Evolutionary conservation across 2,888 invertebrate species (phyloP), one percentile per base, ranked within the genome.

Genomic region (Dyspetes luteomarginatus): DNA sequence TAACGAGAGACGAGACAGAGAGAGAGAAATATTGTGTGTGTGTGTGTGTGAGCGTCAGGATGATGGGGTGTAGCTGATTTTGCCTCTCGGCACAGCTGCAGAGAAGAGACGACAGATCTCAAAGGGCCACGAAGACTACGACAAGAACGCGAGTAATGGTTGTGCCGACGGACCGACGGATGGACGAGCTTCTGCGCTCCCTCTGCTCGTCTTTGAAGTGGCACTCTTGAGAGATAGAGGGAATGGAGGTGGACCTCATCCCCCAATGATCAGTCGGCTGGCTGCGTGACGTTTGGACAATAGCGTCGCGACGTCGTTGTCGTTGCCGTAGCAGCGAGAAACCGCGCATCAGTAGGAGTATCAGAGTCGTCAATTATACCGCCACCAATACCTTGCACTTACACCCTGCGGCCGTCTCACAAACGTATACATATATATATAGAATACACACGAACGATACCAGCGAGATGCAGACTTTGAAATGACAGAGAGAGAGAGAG

Each of bases 221-320:
- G 69, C 64, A 76, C 73, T 81, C 76, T 68, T 68, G 73, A 50
- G 69, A 52, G 56, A 56, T 15, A 56, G 28, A 28, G 26, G n/a
- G 28, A 28, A 3, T n/a, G 28, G 56, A 28, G 28, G 26, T 41
- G 72, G 62, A 28, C 56, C 15, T 15, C 48, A 48, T 4, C 48
- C 19, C 17, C 67, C 68, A 64, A 81, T 81, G 77, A 81, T 81
- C 81, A 77, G 81, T 77, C 81, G 77, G 58, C 81, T 73, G 81
- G 68, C 77, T 81, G 76, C 77, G 77, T 77, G 81, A 81, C 81
- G 77, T 81, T 81, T 77, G 81, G 81, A 81, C 81, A 77, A 81
- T 81, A 81, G 80, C 72, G 76, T 81, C 72, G 80, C 48, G 76
- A 73, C 72, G 76, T 76, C 67, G 65, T 65, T 55, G 56, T 30